Evolutionary conservation across 2,888 invertebrate species (phyloP).

Genomic region (Caenorhabditis drosophilae): DNA sequence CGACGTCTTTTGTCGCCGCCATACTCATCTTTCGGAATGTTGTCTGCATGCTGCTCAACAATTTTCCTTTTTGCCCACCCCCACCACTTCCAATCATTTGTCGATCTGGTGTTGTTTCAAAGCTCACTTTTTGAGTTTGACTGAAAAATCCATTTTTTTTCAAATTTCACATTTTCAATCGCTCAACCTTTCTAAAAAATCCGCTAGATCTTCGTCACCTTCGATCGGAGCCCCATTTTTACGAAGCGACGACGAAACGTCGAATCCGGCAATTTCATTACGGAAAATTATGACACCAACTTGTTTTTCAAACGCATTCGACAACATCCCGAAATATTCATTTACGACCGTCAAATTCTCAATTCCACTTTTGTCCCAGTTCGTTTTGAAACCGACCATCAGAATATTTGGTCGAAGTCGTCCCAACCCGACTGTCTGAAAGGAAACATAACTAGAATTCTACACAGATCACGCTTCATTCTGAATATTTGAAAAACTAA

Average conservation of each 20-base stretch:
- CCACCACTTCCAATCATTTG: too few relatives aligned
- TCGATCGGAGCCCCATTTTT: constrained; percentile 30
- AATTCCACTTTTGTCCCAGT: constrained; percentile 17
- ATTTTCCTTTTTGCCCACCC: too few relatives aligned
- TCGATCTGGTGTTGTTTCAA: too few relatives aligned
- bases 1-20: constrained; percentile 19
- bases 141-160: too few relatives aligned
- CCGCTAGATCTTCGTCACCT: constrained; percentile 35
- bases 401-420: constrained; percentile 40
- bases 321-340: constrained; percentile 35
- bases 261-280: constrained; percentile 33
- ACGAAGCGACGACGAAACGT: constrained; percentile 29
- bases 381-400: constrained; percentile 44
- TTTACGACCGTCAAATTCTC: constrained; percentile 1
- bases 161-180: too few relatives aligned
- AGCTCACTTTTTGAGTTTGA: too few relatives aligned
- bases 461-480: background rate
- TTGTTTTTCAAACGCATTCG: constrained; percentile 38
- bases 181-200: constrained; percentile 38
- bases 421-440: constrained; percentile 39
- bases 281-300: constrained; percentile 37
- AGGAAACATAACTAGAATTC: too few relatives aligned
- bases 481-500: background rate
- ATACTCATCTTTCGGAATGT: constrained; percentile 34
- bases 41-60: constrained; percentile 11